phyloP scores from a whole-genome alignment of 2,888 invertebrate species.

The Micropterix aruncella region DNA sequence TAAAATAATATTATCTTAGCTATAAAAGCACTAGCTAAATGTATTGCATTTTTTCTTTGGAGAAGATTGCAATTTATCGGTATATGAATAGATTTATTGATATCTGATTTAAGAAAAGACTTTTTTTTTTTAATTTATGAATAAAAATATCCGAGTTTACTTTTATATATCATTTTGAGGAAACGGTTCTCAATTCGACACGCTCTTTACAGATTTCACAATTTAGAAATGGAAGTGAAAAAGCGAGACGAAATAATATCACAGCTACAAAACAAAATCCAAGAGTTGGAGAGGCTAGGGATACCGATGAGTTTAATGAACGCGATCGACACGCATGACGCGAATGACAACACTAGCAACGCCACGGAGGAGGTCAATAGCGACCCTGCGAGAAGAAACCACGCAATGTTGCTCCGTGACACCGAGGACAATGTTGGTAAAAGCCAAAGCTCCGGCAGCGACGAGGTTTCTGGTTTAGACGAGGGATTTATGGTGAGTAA shows the following conservation, averaged over 20 bases:
- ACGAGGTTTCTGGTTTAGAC: constrained; percentile 28
- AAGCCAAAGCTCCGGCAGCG: constrained; percentile 32
- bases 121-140: too few relatives aligned
- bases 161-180: too few relatives aligned
- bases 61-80: too few relatives aligned
- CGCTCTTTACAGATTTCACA: constrained; percentile 46
- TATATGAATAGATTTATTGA: too few relatives aligned
- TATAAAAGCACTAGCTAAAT: too few relatives aligned
- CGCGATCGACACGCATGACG: background rate
- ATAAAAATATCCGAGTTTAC: too few relatives aligned
- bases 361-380: constrained; percentile 15
- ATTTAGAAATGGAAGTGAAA: constrained; percentile 66
- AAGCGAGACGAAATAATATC: constrained; percentile 69
- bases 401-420: constrained; percentile 2
- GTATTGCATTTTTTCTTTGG: too few relatives aligned
- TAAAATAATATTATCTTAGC: too few relatives aligned
- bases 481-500: constrained; percentile 37
- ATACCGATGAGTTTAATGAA: constrained; percentile 15
- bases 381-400: constrained; percentile 13
- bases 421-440: constrained; percentile 16
- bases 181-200: too few relatives aligned
- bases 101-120: too few relatives aligned
- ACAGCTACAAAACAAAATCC: constrained; percentile 58
- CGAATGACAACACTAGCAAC: constrained; percentile 2
- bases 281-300: constrained; percentile 44